phyloP scores from a whole-genome alignment of 1,140 invertebrate genomes.

The honey bee (Apis mellifera) region Amel_HAv3.1 CM009939.2:8882001-8882500 shows the following conservation, averaged over 20 bases:
- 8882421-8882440: no score
- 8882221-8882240: slow-evolving; percentile 3
- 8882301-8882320: background rate
- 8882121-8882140: slow-evolving; percentile 26
- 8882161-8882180: slow-evolving; percentile 37
- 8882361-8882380: no score
- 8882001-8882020: background rate
- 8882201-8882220: slow-evolving; percentile 20
- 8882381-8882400: no score
- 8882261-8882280: slow-evolving; percentile 25
- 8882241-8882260: slow-evolving; percentile 23
- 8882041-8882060: background rate
- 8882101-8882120: background rate
- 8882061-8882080: slow-evolving; percentile 25
- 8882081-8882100: background rate
- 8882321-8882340: background rate
- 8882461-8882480: no score
- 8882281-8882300: slow-evolving; percentile 16
- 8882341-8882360: slow-evolving; percentile 19
- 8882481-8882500: no score
- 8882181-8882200: slow-evolving; percentile 45
- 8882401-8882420: no score
- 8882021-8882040: background rate
- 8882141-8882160: slow-evolving; percentile 29
- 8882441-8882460: no score